Evolutionary conservation across 2,888 invertebrate species (phyloP).

Genomic region (Luperina testacea): DNA sequence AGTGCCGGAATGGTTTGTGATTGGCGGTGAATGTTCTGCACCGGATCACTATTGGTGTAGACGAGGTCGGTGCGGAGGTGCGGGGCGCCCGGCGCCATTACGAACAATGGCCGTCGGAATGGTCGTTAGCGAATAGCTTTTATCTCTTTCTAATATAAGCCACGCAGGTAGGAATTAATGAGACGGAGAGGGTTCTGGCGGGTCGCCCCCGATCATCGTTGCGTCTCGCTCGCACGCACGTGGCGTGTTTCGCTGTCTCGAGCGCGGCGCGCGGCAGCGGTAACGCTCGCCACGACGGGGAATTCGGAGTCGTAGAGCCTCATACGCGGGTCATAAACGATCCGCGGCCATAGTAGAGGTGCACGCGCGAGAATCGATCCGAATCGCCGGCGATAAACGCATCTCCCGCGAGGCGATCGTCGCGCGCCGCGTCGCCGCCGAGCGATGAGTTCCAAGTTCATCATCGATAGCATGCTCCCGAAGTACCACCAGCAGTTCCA

Average conservation of each 20-base stretch:
- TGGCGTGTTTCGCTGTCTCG: constrained; percentile 88
- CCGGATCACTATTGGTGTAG: constrained; percentile 90
- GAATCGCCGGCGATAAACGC: constrained; percentile 90
- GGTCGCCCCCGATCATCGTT: constrained; percentile 76
- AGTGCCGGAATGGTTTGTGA: constrained; percentile 90
- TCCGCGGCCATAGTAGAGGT: constrained; percentile 92
- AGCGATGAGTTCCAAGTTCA: constrained; percentile 99
- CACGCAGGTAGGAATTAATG: constrained; percentile 90
- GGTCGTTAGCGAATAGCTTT: constrained; percentile 90
- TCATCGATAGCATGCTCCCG: constrained; percentile 99
- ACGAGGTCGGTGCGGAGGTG: constrained; percentile 82
- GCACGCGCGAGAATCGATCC: constrained; percentile 91
- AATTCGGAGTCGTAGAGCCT: constrained; percentile 96
- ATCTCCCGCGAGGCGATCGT: constrained; percentile 90
- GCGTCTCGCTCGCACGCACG: constrained; percentile 85
- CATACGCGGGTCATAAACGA: constrained; percentile 96
- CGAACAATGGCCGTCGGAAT: constrained; percentile 89
- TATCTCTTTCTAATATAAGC: constrained; percentile 90
- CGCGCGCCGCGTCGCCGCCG: constrained; percentile 90
- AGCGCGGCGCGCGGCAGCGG: constrained; percentile 89
- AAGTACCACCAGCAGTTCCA: constrained; percentile 96
- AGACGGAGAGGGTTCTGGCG: constrained; percentile 88
- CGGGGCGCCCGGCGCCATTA: constrained; percentile 88
- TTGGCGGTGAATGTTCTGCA: constrained; percentile 90
- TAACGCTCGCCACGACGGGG: constrained; percentile 91